Base-by-base conservation (phyloP, 2,113 vertebrate species). In the Spea multiplicata region DNA sequence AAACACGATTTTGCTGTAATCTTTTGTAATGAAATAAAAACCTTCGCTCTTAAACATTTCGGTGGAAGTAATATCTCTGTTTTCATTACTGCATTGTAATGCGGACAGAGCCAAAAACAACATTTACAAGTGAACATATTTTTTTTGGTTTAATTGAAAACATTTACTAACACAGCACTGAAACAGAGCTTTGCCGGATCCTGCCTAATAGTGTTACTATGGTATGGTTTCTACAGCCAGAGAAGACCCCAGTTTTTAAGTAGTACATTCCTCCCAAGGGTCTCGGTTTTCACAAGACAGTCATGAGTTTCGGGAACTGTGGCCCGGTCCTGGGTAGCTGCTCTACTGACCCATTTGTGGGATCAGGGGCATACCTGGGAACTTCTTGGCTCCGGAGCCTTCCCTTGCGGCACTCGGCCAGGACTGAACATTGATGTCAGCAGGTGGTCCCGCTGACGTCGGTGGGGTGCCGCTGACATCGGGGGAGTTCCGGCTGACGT, bases 81-180 rank as follows among this genome's bases (percentile, higher is more conserved):
- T 72, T 77, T 46, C 67, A 76, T 73, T 73, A 65, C 70, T 84
- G 70, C 81, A 76, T 76, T 86, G 73, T 81, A 76, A 74, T 0
- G 0, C 79, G 78, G 46, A 75, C 78, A 49, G 81, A 84, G 78
- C 83, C 83, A 84, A 86, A 81, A 70, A 83, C 84, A 86, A 86
- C 44, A 81, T 82, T 81, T 64, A 66, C 65, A 86, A 83, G 74
- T 73, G 82, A 85, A 87, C 84, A 86, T 81, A 17, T 0, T 86
- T 87, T 73, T 74, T 85, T 85, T 76, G 82, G 85, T 89, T 86
- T 84, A 88, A 84, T 86, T 88, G 88, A 89, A 89, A 88, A 82
- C 82, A 84, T 88, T 88, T 86, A 82, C 73, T 75, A 80, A 83
- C 83, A 52, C 12, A 44, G 50, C 45, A 13, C 69, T 50, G 66